These are phyloP conservation scores for Plebejus anna DNA, from an alignment of 2,888 invertebrate species.

Conservation along the genomic window DNA sequence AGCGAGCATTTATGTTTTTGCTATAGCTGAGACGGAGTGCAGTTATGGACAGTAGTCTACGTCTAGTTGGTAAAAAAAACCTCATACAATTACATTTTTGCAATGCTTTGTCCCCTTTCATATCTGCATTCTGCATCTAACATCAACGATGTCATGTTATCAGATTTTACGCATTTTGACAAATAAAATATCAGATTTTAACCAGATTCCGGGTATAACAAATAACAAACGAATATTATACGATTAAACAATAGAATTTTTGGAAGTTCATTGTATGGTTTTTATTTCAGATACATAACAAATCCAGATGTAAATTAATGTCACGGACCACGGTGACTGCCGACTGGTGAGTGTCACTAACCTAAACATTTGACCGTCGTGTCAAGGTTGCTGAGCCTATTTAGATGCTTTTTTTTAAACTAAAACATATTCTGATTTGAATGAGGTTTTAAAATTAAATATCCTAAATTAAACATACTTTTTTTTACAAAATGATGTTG, in stretches of 20 bases:
- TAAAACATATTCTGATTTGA: background rate
- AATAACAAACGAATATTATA: background rate
- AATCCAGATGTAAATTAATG: background rate
- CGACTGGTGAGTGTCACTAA: constrained; percentile 25
- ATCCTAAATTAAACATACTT: no score
- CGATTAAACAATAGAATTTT: background rate
- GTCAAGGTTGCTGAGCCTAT: constrained; percentile 17
- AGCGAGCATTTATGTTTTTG: background rate
- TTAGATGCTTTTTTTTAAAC: background rate
- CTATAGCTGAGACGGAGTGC: background rate
- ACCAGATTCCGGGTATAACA: background rate
- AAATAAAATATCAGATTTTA: background rate
- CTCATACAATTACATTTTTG: no score
- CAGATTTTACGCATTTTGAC: background rate
- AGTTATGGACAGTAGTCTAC: no score
- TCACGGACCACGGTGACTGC: background rate
- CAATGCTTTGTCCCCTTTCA: no score
- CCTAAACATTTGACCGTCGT: constrained; percentile 24
- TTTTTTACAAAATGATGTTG: no score
- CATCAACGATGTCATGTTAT: background rate
- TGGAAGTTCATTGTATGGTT: background rate
- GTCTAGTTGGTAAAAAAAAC: no score
- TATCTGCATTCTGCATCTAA: background rate
- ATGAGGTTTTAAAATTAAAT: background rate
- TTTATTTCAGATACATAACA: background rate